Percentiles rank a stretch among this genome's conserved stretches.
Conservation (phyloP, 1,140 invertebrate species). For the Anastrepha ludens region DNA sequence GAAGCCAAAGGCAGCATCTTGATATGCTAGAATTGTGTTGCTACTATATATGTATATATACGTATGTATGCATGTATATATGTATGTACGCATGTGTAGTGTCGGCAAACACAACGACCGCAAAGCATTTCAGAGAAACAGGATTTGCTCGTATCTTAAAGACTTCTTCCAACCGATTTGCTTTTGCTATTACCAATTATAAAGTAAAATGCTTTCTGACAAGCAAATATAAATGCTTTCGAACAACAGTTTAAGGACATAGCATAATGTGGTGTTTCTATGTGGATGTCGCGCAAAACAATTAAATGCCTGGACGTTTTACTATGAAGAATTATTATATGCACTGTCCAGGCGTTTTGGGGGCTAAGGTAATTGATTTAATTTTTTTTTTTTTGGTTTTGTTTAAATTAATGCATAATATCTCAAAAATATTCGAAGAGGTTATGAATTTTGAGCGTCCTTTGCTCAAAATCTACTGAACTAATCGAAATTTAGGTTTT, state of each 20-base stretch:
- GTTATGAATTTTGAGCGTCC: no score
- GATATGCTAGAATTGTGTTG: not conserved
- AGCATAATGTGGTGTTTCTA: not conserved
- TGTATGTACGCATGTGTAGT: not conserved
- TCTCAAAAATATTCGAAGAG: no score
- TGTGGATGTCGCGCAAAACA: not conserved
- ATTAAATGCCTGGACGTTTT: no score
- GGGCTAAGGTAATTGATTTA: no score
- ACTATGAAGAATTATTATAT: no score
- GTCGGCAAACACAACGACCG: not conserved
- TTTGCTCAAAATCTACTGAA: no score
- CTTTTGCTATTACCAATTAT: not conserved
- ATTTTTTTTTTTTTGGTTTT: no score
- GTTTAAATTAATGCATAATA: no score
- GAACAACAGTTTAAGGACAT: no score
- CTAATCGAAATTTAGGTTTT: no score
- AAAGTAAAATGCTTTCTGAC: not conserved
- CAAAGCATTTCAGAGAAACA: not conserved
- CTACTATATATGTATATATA: conserved; percentile 2
- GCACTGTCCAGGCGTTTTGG: no score
- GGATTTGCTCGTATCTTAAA: conserved; percentile 34
- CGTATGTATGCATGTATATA: not conserved
- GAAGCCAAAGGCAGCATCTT: not conserved
- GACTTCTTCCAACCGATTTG: conserved; percentile 40
- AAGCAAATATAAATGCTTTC: not conserved